A percentile compares a stretch with the other conserved stretches of the same genome.
phyloP scores from a whole-genome alignment of 2,888 invertebrate species.

The Stenoptilia bipunctidactyla region DNA sequence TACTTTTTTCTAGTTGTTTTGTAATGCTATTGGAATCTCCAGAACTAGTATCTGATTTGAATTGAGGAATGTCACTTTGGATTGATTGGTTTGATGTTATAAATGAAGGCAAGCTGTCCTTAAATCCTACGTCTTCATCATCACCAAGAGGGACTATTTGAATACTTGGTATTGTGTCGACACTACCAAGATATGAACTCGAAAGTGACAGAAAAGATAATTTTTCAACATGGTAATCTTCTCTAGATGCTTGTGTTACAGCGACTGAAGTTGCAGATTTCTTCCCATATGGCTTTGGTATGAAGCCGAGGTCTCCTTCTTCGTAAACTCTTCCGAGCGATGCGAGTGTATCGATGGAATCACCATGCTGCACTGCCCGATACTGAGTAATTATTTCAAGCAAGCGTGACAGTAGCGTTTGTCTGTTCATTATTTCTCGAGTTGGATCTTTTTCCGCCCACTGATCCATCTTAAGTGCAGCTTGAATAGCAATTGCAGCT shows the following conservation, averaged over 20 bases:
- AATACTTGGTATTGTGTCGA: constrained; percentile 49
- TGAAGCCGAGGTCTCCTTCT: constrained; percentile 76
- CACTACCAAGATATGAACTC: constrained; percentile 32
- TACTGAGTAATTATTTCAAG: constrained; percentile 62
- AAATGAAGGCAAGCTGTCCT: constrained; percentile 48
- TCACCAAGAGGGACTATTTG: constrained; percentile 31
- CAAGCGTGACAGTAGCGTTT: constrained; percentile 66
- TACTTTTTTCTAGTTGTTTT: constrained; percentile 38
- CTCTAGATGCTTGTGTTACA: constrained; percentile 19
- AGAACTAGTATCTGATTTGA: constrained; percentile 23
- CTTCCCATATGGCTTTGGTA: constrained; percentile 57
- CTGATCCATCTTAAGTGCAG: constrained; percentile 64
- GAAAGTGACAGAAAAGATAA: constrained; percentile 19
- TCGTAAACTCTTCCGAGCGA: constrained; percentile 70
- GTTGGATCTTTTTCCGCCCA: constrained; percentile 41
- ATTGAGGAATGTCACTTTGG: constrained; percentile 15
- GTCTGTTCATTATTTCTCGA: constrained; percentile 52
- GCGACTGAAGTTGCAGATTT: constrained; percentile 25
- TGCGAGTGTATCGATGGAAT: constrained; percentile 51
- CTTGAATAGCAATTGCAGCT: constrained; percentile 72
- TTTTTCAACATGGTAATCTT: constrained; percentile 19
- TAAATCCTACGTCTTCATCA: constrained; percentile 21
- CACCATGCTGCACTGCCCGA: constrained; percentile 43
- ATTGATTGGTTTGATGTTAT: constrained; percentile 39
- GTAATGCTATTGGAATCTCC: constrained; percentile 28